These are phyloP conservation scores for Sebastes aleutianus DNA, from an alignment of 2,797 vertebrate species.

Conservation along the genomic window DNA sequence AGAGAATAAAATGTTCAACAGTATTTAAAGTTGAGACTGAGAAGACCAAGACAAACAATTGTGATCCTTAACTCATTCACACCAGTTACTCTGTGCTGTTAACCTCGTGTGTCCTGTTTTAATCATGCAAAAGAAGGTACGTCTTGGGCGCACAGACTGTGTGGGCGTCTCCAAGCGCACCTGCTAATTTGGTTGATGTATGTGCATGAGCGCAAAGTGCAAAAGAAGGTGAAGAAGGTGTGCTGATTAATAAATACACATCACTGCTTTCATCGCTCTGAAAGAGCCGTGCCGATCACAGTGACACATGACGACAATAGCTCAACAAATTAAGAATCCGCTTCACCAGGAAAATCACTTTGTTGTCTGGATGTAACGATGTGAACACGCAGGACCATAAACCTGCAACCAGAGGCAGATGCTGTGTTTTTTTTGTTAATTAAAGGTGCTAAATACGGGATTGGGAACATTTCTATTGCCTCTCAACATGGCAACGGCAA, in stretches of 20 bases:
- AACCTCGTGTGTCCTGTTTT: not conserved
- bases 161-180: not conserved
- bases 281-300: not conserved
- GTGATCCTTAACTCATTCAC: not conserved
- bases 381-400: not conserved
- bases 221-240: not conserved
- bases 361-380: not conserved
- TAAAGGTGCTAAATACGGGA: too few species aligned
- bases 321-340: not conserved
- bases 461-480: too few species aligned
- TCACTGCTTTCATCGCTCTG: not conserved
- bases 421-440: not conserved
- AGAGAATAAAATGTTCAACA: not conserved
- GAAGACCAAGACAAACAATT: not conserved
- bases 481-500: too few species aligned
- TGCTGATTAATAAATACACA: not conserved
- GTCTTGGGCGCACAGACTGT: not conserved
- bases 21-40: not conserved
- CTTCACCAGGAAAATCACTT: not conserved
- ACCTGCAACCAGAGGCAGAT: not conserved
- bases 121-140: not conserved
- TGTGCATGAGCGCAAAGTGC: not conserved
- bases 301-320: not conserved
- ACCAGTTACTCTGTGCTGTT: not conserved
- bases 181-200: not conserved